Percentiles rank a stretch among this genome's conserved stretches.
Conservation (phyloP, 2,888 invertebrate genomes). For the Micoletzkya japonica region DNA sequence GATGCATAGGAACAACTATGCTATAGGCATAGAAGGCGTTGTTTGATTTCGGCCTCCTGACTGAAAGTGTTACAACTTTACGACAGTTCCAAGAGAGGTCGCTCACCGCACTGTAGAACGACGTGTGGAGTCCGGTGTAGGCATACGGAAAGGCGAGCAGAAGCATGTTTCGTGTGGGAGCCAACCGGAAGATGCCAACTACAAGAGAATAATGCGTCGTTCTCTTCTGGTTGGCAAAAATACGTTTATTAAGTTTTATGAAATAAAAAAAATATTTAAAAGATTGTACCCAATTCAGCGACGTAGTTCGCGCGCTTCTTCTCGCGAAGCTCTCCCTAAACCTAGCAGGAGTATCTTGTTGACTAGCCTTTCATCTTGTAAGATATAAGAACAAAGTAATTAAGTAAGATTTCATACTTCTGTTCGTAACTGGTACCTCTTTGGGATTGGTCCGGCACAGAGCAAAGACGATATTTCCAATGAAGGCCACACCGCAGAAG, state of each 20-base stretch:
- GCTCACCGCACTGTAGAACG: slow-evolving; percentile 21
- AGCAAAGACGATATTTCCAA: slow-evolving; percentile 23
- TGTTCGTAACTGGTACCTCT: background rate
- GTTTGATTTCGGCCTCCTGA: background rate
- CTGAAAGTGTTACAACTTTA: background rate
- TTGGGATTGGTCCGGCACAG: background rate
- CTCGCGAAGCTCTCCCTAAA: too few relatives aligned
- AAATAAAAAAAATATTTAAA: too few relatives aligned
- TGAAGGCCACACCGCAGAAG: slow-evolving; percentile 19
- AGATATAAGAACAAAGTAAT: background rate
- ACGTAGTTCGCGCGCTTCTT: slow-evolving; percentile 10
- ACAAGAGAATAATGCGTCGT: background rate
- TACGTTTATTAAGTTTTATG: too few relatives aligned
- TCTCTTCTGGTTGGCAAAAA: background rate
- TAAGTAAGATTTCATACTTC: background rate
- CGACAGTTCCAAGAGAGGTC: background rate
- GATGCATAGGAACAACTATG: too few relatives aligned
- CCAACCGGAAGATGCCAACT: slow-evolving; percentile 16
- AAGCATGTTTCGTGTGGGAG: slow-evolving; percentile 16
- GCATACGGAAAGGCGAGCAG: slow-evolving; percentile 18
- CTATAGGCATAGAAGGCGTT: too few relatives aligned
- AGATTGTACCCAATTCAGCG: slow-evolving; percentile 5
- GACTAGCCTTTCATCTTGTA: slow-evolving; percentile 20
- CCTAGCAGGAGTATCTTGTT: too few relatives aligned
- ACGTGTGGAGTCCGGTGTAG: slow-evolving; percentile 25